These are phyloP conservation scores for Stomatorhinus ivindoensis DNA, from an alignment of 2,113 vertebrate genomes.

Conservation along the genomic window DNA sequence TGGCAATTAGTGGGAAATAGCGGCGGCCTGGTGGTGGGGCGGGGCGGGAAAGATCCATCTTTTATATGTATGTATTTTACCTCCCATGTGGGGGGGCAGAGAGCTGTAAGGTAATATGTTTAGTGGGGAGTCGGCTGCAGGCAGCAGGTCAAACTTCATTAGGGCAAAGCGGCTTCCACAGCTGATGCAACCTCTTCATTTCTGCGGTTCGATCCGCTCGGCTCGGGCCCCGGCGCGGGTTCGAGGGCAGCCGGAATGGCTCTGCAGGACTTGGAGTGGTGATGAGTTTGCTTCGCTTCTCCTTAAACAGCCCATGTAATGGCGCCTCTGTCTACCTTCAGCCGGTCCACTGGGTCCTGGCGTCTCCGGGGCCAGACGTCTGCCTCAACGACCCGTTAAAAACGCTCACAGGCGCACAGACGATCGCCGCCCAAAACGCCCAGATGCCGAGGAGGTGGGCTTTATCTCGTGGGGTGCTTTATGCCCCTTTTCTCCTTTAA, in stretches of 20 bases:
- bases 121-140: neutral
- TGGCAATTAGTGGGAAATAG: conserved; percentile 8
- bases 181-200: neutral
- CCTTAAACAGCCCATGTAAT: conserved; percentile 3
- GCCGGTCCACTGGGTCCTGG: neutral
- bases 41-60: neutral
- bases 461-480: conserved; percentile 54
- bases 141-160: conserved; percentile 7
- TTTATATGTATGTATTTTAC: conserved; percentile 1
- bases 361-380: neutral
- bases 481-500: conserved; percentile 64
- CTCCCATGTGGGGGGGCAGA: neutral
- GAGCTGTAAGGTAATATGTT: neutral
- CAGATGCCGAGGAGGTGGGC: conserved; percentile 42
- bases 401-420: conserved; percentile 22
- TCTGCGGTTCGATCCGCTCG: neutral
- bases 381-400: neutral
- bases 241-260: conserved; percentile 27
- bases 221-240: neutral
- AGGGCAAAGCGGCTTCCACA: neutral
- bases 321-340: neutral
- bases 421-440: conserved; percentile 45
- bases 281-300: conserved; percentile 9
- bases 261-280: conserved; percentile 25
- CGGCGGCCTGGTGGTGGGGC: neutral